Evolutionary conservation across 1,140 invertebrate species (phyloP).

Genomic region (Coptotermes formosanus): DNA sequence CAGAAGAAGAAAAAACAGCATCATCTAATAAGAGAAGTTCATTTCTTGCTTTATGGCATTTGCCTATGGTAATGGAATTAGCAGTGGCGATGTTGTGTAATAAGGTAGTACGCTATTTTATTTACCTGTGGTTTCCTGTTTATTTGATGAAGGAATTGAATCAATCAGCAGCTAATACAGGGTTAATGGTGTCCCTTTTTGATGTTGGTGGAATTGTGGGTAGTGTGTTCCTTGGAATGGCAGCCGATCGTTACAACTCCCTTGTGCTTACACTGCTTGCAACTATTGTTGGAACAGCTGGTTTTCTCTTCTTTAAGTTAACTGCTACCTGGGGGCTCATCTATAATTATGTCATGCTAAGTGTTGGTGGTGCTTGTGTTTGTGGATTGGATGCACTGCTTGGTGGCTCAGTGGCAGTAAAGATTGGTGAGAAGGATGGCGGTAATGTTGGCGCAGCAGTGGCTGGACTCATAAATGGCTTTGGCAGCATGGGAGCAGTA

Average conservation of each 20-base stretch:
- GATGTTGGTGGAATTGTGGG: slow-evolving; percentile 55
- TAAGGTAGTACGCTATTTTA: slow-evolving; percentile 55
- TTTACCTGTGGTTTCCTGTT: slow-evolving; percentile 58
- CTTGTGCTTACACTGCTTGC: slow-evolving; percentile 49
- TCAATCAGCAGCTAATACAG: slow-evolving; percentile 49
- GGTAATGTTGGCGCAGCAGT: slow-evolving; percentile 51
- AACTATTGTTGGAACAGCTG: slow-evolving; percentile 45
- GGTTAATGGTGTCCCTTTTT: slow-evolving; percentile 54
- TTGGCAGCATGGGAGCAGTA: slow-evolving; percentile 54
- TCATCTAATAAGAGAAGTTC: not conserved
- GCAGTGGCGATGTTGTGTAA: slow-evolving; percentile 53
- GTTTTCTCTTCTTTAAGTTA: slow-evolving; percentile 48
- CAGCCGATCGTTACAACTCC: slow-evolving; percentile 46
- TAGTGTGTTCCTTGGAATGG: slow-evolving; percentile 49
- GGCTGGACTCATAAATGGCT: slow-evolving; percentile 52
- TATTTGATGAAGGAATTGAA: slow-evolving; percentile 51
- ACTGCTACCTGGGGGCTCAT: slow-evolving; percentile 49
- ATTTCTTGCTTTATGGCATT: slow-evolving; percentile 40
- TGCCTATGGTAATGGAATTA: slow-evolving; percentile 51
- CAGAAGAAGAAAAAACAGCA: slow-evolving; percentile 26
- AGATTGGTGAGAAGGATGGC: slow-evolving; percentile 52
- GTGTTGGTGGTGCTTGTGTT: slow-evolving; percentile 52
- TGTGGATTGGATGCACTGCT: slow-evolving; percentile 56
- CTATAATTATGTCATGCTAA: slow-evolving; percentile 50
- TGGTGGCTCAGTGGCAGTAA: slow-evolving; percentile 51